phyloP scores from a whole-genome alignment of 2,888 invertebrate species.

The Gastrophysa polygoni region DNA sequence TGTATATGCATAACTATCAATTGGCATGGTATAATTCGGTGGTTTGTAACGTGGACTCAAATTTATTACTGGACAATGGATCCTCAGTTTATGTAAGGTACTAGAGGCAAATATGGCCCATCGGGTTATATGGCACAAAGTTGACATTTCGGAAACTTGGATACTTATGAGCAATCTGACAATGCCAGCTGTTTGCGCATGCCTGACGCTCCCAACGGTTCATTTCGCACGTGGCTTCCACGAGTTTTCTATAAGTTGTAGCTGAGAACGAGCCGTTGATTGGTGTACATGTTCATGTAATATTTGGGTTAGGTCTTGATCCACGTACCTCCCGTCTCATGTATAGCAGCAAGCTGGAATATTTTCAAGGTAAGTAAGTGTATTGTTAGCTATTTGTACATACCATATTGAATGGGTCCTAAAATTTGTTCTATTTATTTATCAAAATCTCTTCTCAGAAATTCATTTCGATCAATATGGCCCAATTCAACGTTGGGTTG shows the following conservation, averaged over 20 bases:
- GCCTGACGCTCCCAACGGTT: constrained; percentile 6
- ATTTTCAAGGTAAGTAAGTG: background rate
- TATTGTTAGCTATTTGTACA: constrained; percentile 10
- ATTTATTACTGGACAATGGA: too few relatives aligned
- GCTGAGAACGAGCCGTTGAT: background rate
- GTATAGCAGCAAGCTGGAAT: background rate
- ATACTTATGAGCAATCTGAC: constrained; percentile 13
- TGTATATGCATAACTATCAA: too few relatives aligned
- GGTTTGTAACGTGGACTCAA: too few relatives aligned
- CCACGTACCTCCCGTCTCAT: background rate
- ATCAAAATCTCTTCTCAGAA: background rate
- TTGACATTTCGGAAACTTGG: background rate
- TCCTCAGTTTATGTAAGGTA: too few relatives aligned
- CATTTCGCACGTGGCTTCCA: background rate
- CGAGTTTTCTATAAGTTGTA: background rate
- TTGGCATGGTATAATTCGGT: too few relatives aligned
- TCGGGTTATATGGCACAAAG: constrained; percentile 16
- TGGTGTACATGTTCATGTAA: background rate
- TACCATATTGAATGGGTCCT: constrained; percentile 4
- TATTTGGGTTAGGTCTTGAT: background rate
- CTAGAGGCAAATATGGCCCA: constrained; percentile 16
- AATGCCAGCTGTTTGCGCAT: constrained; percentile 3
- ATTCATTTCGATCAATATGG: background rate
- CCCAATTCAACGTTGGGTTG: background rate
- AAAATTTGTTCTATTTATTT: constrained; percentile 1